Conservation (phyloP, 2,113 vertebrate species). For the Sinocyclocheilus rhinocerous region DNA sequence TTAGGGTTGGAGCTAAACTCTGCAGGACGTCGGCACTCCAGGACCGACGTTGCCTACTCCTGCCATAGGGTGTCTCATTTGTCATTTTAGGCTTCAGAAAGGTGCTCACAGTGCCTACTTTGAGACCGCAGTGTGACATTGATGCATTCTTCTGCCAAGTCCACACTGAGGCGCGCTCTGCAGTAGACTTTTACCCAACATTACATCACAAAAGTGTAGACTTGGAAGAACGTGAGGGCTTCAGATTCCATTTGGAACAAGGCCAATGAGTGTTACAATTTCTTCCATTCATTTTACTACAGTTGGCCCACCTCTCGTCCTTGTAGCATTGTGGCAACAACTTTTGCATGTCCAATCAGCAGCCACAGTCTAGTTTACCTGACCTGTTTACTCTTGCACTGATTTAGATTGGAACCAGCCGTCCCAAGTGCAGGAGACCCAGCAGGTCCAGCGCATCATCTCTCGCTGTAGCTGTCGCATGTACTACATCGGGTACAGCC, state of each 20-base stretch:
- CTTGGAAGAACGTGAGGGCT: background rate
- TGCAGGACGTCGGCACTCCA: no score
- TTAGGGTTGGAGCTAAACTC: no score
- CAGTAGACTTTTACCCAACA: no score
- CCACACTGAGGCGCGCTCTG: no score
- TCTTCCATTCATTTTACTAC: background rate
- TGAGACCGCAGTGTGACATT: no score
- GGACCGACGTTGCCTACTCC: no score
- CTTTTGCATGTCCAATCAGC: background rate
- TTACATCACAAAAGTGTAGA: background rate
- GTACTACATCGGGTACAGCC: constrained; percentile 99
- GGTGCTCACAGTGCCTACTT: no score
- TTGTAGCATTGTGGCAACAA: background rate
- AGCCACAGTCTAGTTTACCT: background rate
- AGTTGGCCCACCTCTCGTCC: background rate
- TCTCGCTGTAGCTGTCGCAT: constrained; percentile 97
- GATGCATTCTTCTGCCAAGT: no score
- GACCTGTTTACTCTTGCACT: background rate
- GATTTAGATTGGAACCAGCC: constrained; percentile 93
- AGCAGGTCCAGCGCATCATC: constrained; percentile 98
- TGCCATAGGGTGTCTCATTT: no score
- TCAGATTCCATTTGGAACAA: background rate
- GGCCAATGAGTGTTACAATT: background rate
- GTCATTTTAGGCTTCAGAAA: no score
- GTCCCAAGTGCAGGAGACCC: constrained; percentile 88